Conservation (phyloP, 2,113 vertebrate species). For the Petrocephalus microphthalmus region DNA sequence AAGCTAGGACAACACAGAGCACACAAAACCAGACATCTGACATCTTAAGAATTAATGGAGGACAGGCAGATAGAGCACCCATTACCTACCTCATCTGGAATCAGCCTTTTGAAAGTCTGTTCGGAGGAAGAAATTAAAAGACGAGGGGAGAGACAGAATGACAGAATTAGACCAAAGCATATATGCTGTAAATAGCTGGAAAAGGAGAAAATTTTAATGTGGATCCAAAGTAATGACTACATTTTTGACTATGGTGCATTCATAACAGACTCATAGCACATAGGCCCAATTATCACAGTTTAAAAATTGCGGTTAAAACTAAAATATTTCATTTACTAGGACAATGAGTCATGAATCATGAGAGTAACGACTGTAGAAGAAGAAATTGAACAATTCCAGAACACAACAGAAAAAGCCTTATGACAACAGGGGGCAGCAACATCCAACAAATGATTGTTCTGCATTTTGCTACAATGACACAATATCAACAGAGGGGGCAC, state of each 20-base stretch:
- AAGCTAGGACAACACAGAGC: background rate
- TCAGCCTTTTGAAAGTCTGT: slow-evolving; percentile 84
- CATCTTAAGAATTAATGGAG: slow-evolving; percentile 7
- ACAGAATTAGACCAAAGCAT: slow-evolving; percentile 3
- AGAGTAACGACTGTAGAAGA: background rate
- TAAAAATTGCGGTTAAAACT: background rate
- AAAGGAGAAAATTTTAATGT: background rate
- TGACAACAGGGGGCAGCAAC: slow-evolving; percentile 17
- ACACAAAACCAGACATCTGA: slow-evolving; percentile 1
- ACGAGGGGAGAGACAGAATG: slow-evolving; percentile 20
- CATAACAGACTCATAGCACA: background rate
- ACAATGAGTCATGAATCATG: background rate
- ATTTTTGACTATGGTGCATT: background rate
- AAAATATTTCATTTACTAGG: background rate
- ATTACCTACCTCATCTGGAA: slow-evolving; percentile 87
- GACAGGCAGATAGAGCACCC: slow-evolving; percentile 20
- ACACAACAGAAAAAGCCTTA: background rate
- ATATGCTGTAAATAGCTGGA: background rate
- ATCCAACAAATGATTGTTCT: background rate
- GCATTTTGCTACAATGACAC: background rate
- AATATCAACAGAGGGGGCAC: background rate
- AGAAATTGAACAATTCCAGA: background rate
- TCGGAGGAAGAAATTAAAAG: slow-evolving; percentile 34
- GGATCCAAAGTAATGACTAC: background rate
- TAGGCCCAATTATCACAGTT: background rate